Evolutionary conservation across 1,140 invertebrate genomes (phyloP), one percentile per base, ranked within the genome.

Genomic region (Trialeurodes vaporariorum): DNA sequence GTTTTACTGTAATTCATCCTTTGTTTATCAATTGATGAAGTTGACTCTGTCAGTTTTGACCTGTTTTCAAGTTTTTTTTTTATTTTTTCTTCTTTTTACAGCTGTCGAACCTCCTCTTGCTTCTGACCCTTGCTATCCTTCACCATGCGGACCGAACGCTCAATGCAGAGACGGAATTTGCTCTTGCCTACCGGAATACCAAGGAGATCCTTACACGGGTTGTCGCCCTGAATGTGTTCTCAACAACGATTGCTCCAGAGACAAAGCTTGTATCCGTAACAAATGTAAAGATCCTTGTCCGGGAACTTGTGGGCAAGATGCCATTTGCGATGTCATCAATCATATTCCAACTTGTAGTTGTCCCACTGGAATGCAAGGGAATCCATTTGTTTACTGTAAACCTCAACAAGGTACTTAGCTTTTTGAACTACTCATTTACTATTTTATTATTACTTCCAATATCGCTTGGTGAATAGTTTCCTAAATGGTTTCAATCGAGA

Each of bases 201-300:
- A 86, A 40, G 89, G 89, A 66, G 84, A 83, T 69, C 88, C 89
- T 27, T 49, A 49, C 34, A 87, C 88, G n/a, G 82, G 82, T 68
- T 92, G 90, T 73, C 80, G 86, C 69, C 85, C 89, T 25, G 87
- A 91, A 75, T 92, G 89, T 77, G 81, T 87, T 61, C 82, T 88
- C 1, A 90, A 86, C 75, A 85, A 86, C 13, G 89, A 92, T 77
- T 87, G 89, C 79, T 78, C 83, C 62, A 75, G 80, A 25, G 83
- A 83, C 68, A 82, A 85, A 73, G 87, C 88, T 0, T 92, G 90
- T 75, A 81, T 88, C 22, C 88, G 89, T 76, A 83, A 89, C 73
- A 89, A 88, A 79, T 92, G 91, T 73, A 80, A 82, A 49, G 85
- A 92, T 75, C 89, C 90, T 13, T 93, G 91, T 70, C 82, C 83